Evolutionary conservation across 1,140 invertebrate genomes (phyloP).

Genomic region (Oncopeltus fasciatus): DNA sequence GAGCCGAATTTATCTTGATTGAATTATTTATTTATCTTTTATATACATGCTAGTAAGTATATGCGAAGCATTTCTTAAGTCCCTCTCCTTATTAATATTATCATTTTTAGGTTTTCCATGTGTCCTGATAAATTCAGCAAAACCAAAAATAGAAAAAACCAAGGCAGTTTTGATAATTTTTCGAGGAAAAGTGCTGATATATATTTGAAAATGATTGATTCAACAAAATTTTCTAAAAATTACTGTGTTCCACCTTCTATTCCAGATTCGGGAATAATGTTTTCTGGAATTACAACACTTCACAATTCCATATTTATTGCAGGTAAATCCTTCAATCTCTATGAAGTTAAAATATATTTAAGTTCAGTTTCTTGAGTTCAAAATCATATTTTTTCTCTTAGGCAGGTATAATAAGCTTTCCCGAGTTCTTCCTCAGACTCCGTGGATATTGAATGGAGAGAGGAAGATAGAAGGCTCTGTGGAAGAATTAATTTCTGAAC

Average conservation of each 20-base stretch:
- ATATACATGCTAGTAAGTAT: no score
- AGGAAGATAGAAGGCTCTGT: constrained; percentile 72
- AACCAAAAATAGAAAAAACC: constrained; percentile 1
- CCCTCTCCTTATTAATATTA: no score
- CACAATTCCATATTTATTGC: neutral
- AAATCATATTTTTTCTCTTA: constrained; percentile 28
- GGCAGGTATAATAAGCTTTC: constrained; percentile 80
- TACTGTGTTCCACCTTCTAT: neutral
- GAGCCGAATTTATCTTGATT: no score
- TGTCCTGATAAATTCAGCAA: neutral
- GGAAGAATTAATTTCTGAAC: constrained; percentile 71
- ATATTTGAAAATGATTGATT: neutral
- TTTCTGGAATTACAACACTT: neutral
- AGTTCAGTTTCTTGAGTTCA: neutral
- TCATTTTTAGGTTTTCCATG: neutral
- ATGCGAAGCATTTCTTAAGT: no score
- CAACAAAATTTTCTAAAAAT: neutral
- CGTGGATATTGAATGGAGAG: constrained; percentile 77
- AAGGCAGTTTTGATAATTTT: constrained; percentile 1
- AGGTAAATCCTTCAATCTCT: no score
- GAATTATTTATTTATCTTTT: no score
- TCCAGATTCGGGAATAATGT: neutral
- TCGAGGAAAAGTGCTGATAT: neutral
- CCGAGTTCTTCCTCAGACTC: constrained; percentile 76
- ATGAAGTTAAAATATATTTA: neutral